These are phyloP conservation scores for Cataglyphis livida DNA, from an alignment of 2,888 invertebrate species.

Conservation along the genomic window DNA sequence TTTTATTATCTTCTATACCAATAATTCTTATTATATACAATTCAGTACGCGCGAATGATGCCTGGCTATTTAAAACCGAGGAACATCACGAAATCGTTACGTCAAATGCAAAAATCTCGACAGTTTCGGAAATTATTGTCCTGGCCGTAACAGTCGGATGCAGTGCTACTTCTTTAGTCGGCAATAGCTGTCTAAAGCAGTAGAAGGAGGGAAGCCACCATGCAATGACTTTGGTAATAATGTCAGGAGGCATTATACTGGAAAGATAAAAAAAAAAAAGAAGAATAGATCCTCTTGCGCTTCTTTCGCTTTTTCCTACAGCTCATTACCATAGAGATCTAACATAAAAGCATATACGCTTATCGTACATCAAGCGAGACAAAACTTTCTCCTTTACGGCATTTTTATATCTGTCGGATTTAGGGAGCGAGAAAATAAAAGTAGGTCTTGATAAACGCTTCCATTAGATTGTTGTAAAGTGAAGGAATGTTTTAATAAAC, in stretches of 20 bases:
- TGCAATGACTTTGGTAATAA: slow-evolving; percentile 46
- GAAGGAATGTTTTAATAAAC: slow-evolving; percentile 19
- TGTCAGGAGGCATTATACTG: slow-evolving; percentile 44
- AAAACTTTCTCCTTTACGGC: slow-evolving; percentile 25
- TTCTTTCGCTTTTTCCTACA: slow-evolving; percentile 34
- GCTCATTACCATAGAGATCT: slow-evolving; percentile 39
- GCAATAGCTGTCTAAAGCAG: slow-evolving; percentile 34
- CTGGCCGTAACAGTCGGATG: slow-evolving; percentile 40
- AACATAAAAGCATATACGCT: slow-evolving; percentile 29
- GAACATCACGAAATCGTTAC: slow-evolving; percentile 29
- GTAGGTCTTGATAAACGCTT: slow-evolving; percentile 16
- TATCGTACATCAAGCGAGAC: slow-evolving; percentile 28
- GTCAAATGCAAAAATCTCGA: slow-evolving; percentile 29
- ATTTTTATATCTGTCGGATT: slow-evolving; percentile 36
- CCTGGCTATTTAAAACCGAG: slow-evolving; percentile 14
- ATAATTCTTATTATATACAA: slow-evolving; percentile 18
- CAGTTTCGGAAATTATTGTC: slow-evolving; percentile 39
- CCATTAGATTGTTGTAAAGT: slow-evolving; percentile 23
- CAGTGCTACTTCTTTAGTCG: slow-evolving; percentile 54
- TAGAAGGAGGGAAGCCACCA: background rate
- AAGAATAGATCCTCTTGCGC: background rate
- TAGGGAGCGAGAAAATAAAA: slow-evolving; percentile 28
- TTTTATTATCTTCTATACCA: background rate
- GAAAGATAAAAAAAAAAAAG: slow-evolving; percentile 37
- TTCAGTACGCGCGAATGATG: slow-evolving; percentile 5